Conservation (phyloP, 2,113 vertebrate species). For the Malaclemys terrapin region DNA sequence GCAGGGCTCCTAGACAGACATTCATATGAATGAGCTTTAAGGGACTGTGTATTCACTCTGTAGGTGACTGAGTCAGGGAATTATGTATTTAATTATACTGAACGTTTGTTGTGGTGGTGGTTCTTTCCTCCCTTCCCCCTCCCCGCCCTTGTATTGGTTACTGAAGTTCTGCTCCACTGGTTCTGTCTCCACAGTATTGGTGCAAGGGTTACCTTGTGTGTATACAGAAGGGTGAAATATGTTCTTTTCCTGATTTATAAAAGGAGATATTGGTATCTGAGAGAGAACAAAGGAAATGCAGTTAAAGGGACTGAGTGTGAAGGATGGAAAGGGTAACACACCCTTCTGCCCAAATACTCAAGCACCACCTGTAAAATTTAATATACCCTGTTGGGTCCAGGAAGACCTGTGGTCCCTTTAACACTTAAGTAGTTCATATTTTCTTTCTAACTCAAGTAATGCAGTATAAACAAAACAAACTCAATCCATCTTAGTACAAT, state of each 20-base stretch:
- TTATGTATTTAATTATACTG: not conserved
- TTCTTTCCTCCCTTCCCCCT: no score
- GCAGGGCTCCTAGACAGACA: not conserved
- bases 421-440: not conserved
- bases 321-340: not conserved
- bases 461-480: not conserved
- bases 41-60: not conserved
- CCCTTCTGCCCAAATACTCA: not conserved
- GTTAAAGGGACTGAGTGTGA: not conserved
- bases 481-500: not conserved
- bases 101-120: not conserved
- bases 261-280: not conserved
- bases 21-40: constrained; percentile 5
- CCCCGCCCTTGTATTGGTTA: not conserved
- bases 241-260: not conserved
- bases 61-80: not conserved
- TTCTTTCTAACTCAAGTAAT: not conserved
- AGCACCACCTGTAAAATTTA: not conserved
- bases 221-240: not conserved
- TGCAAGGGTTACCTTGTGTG: not conserved
- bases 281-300: not conserved
- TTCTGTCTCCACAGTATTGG: not conserved
- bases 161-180: not conserved
- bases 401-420: not conserved
- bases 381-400: not conserved